Base-by-base conservation (phyloP, 2,888 invertebrate genomes). In the Athalia cordata region DNA sequence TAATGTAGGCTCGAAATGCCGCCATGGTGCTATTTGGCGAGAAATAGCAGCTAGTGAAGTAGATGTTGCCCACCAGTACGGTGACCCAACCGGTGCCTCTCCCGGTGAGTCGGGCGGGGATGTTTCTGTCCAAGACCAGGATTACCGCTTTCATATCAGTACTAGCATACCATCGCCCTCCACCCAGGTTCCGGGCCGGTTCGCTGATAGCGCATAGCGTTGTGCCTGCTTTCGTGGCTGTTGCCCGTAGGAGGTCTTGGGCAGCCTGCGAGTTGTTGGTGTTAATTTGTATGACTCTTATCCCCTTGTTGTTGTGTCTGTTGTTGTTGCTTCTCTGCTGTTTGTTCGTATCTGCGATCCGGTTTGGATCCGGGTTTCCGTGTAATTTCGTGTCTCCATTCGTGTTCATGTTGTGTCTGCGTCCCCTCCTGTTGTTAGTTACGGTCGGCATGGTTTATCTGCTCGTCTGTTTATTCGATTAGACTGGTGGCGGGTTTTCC, bases 211-310 rank as follows among this genome's bases (percentile, higher is more conserved):
- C 4, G 43, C 43, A 29, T 3, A 64, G 4, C 5, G 29, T 64
- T 5, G 64, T 64, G 4, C 43, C 4, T 4, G 43, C 3, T 8
- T 64, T 45, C 9, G 29, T 11, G 3, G 64, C 64, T 7, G 64
- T 64, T 9, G 45, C 64, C 64, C 45, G 7, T 5, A 64, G 64
- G 43, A 64, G 64, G 64, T 64, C 64, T n/a, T 43, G 64, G 5
- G 64, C 64, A 8, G 43, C 64, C 64, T 64, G 64, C 4, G 64
- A 64, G 11, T 64, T 64, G 9, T 64, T 64, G 43, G 45, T 29
- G 43, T 64, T 64, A 8, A 43, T 11, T n/a, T 64, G 64, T 15
- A 64, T 64, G 9, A 29, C 7, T 13, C 8, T 62, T 15, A 4
- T 62, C 0, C 55, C 55, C 55, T 29, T 29, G 29, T 29, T 29